phyloP scores from a whole-genome alignment of 2,797 vertebrate species.

The Spea hammondii region DNA sequence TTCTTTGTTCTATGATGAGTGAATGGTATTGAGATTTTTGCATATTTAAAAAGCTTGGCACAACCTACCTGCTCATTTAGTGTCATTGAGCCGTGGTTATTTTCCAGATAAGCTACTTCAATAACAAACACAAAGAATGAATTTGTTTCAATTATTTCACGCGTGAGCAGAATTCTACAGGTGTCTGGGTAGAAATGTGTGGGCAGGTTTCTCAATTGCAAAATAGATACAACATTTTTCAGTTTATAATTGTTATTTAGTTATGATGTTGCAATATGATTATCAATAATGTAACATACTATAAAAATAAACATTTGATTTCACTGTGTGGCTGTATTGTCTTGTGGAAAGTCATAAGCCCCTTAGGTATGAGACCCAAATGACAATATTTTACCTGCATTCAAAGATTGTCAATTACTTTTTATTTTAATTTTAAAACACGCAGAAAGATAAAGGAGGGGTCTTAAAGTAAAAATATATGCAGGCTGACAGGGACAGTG shows the following conservation, averaged over 20 bases:
- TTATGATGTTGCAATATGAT: too few relatives aligned
- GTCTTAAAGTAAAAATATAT: too few relatives aligned
- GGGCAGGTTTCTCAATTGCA: slow-evolving; percentile 23
- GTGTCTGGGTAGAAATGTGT: not conserved
- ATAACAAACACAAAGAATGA: slow-evolving; percentile 44
- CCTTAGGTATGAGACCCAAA: too few relatives aligned
- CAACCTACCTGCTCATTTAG: slow-evolving; percentile 35
- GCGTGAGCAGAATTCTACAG: slow-evolving; percentile 28
- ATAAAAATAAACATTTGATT: too few relatives aligned
- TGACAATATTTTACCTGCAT: too few relatives aligned
- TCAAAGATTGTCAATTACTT: too few relatives aligned
- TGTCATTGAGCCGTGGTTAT: slow-evolving; percentile 37
- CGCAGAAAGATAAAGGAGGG: too few relatives aligned
- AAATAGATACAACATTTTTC: slow-evolving; percentile 21
- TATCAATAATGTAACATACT: too few relatives aligned
- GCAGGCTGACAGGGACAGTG: too few relatives aligned
- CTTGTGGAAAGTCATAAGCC: too few relatives aligned
- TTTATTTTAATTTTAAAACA: too few relatives aligned
- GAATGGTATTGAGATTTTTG: slow-evolving; percentile 24
- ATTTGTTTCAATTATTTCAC: slow-evolving; percentile 50
- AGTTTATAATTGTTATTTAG: slow-evolving; percentile 10
- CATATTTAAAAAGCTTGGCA: slow-evolving; percentile 39
- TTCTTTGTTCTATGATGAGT: slow-evolving; percentile 19
- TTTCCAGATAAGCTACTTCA: slow-evolving; percentile 31
- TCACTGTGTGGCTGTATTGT: too few relatives aligned